Percentiles rank a stretch among this genome's conserved stretches.
Evolutionary conservation across 2,113 vertebrate species (phyloP).

Genomic region (Pygoscelis adeliae): DNA sequence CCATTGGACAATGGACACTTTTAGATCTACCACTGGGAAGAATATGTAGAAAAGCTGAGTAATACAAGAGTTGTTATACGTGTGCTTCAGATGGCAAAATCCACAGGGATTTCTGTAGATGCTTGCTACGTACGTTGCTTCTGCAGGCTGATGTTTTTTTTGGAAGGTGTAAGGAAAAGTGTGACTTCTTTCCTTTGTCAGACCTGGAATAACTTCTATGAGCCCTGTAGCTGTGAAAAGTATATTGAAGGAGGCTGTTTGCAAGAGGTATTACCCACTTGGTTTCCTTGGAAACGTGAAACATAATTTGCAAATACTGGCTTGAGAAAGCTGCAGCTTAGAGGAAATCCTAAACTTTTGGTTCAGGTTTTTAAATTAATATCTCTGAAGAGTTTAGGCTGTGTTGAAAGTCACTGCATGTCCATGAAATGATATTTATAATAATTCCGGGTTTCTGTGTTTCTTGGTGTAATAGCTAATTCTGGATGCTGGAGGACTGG

Average conservation of each 20-base stretch:
- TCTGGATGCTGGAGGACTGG: background rate
- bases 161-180: background rate
- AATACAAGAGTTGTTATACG: background rate
- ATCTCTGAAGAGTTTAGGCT: conserved; percentile 35
- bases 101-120: background rate
- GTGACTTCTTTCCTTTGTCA: background rate
- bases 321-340: conserved; percentile 60
- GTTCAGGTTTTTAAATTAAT: conserved; percentile 65
- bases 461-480: background rate
- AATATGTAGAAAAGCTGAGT: background rate
- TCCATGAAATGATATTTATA: background rate
- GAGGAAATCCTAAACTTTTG: conserved; percentile 53
- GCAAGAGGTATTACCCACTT: conserved; percentile 50
- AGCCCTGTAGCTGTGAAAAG: conserved; percentile 15
- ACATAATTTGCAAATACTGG: conserved; percentile 71
- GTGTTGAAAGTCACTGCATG: background rate
- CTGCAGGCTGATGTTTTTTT: background rate
- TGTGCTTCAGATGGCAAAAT: background rate
- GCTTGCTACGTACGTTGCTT: background rate
- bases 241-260: conserved; percentile 30
- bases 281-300: conserved; percentile 69
- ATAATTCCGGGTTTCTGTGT: background rate
- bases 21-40: background rate
- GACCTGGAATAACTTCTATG: background rate
- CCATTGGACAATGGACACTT: background rate